Percentiles rank a stretch among this genome's conserved stretches.
These are phyloP conservation scores for Limnephilus marmoratus DNA, from an alignment of 2,888 invertebrate species.

Conservation along the genomic window DNA sequence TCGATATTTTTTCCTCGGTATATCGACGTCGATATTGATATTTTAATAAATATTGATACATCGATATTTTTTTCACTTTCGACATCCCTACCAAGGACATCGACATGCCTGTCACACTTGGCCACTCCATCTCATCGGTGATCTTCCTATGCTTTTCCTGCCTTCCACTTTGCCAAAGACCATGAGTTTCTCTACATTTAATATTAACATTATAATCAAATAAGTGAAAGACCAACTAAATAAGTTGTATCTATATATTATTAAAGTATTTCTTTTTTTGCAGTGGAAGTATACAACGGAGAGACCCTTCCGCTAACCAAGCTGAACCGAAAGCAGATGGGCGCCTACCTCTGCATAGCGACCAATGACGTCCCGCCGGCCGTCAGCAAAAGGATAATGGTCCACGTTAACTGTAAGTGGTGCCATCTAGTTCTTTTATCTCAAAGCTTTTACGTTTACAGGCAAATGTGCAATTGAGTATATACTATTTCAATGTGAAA, in stretches of 20 bases:
- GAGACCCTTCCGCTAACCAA: constrained; percentile 81
- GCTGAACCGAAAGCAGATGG: constrained; percentile 84
- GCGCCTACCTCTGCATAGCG: constrained; percentile 86
- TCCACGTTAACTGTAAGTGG: constrained; percentile 87
- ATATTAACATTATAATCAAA: background rate
- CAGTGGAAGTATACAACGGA: constrained; percentile 81
- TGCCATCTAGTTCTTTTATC: background rate
- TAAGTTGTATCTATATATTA: background rate
- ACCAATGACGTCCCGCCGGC: constrained; percentile 86
- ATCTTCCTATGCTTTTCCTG: too few species aligned
- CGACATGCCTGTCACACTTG: too few species aligned
- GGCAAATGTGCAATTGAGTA: too few species aligned
- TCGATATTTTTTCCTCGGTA: too few species aligned
- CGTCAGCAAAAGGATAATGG: constrained; percentile 84
- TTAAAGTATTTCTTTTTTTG: constrained; percentile 20
- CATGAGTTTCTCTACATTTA: background rate
- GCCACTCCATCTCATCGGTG: too few species aligned
- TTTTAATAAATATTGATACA: too few species aligned
- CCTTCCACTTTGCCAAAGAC: too few species aligned
- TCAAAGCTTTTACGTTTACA: background rate
- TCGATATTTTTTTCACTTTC: too few species aligned
- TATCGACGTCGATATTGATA: too few species aligned
- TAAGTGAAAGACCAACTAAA: background rate
- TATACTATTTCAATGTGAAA: too few species aligned
- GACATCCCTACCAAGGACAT: too few species aligned